These are phyloP conservation scores for Alfaro cultratus DNA, from an alignment of 2,797 vertebrate genomes.

Conservation along the genomic window DNA sequence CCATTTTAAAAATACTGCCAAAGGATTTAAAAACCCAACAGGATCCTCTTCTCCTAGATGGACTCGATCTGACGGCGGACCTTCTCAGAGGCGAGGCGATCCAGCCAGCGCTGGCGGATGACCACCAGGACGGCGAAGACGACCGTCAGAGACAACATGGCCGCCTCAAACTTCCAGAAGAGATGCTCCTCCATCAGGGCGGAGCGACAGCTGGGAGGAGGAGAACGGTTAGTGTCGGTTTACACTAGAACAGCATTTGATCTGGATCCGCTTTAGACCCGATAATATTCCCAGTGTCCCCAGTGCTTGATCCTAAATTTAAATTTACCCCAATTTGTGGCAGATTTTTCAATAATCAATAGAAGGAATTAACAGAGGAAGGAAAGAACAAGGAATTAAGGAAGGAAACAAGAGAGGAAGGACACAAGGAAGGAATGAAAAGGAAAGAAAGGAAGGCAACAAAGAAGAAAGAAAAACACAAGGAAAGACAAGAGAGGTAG, in stretches of 20 bases:
- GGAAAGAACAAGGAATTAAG: not conserved
- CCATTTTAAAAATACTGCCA: conserved; percentile 15
- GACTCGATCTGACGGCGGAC: conserved; percentile 94
- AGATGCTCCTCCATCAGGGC: conserved; percentile 84
- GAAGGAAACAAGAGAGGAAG: not conserved
- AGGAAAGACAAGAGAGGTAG: not conserved
- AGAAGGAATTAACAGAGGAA: not conserved
- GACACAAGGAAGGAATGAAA: not conserved
- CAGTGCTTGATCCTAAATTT: not conserved
- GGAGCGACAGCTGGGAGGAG: conserved; percentile 86
- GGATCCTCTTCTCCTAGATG: conserved; percentile 75
- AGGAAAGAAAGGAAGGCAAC: not conserved
- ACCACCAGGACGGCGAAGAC: conserved; percentile 85
- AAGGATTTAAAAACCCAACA: not conserved
- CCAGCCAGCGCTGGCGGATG: conserved; percentile 86
- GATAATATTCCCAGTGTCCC: not conserved
- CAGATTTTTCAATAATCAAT: not conserved
- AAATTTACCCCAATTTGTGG: not conserved
- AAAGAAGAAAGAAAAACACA: not conserved
- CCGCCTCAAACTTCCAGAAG: conserved; percentile 92
- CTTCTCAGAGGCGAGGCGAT: conserved; percentile 91
- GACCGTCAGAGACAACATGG: conserved; percentile 78
- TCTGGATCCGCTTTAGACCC: not conserved
- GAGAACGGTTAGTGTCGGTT: not conserved
- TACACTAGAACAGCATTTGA: not conserved